Base-by-base conservation (phyloP, 2,888 invertebrate genomes). In the Andricus curvator region DNA sequence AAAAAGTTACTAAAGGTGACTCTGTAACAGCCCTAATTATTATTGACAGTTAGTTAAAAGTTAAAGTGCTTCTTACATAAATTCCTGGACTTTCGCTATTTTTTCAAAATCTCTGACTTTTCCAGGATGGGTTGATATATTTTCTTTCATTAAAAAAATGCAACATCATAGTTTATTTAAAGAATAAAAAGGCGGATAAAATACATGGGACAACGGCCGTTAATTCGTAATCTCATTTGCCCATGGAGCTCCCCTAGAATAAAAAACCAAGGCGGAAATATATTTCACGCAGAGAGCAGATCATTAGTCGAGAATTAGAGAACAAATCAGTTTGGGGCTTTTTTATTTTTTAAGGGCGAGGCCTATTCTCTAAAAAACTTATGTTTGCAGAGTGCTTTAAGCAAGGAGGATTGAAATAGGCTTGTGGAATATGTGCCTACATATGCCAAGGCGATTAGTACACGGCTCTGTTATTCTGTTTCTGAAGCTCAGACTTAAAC, bases 381-480 rank as follows among this genome's bases (percentile, higher is more conserved):
- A 33, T 51, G 29, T 29, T 64, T 64, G 41, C 74, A n/a, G 29
- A 56, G 56, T 74, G 74, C 33, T 74, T 74, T 74, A 56, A 13
- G 25, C 25, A 56, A 37, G 13, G 56, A 56, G 74, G 33, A 74
- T 68, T 68, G n/a, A 74, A 74, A 56, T 74, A 33, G 56, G 29
- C 11, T 56, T 25, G n/a, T 56, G 74, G 56, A 74, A 74, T 74
- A 74, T 56, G 33, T 56, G 51, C 56, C 74, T 56, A 74, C 74
- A 74, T 74, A 74, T 74, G 56, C 56, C 33, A 33, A 37, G 33
- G n/a, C 51, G 74, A 74, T 74, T 74, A 74, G 51, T 74, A 56
- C 13, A 37, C 22, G 37, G 22, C n/a, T 37, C 33, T 70, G 70
- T 74, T 74, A 74, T 74, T 60, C 33, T 74, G n/a, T 74, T 56